These are phyloP conservation scores for Menura novaehollandiae DNA, from an alignment of 2,113 vertebrate genomes.

Conservation along the genomic window DNA sequence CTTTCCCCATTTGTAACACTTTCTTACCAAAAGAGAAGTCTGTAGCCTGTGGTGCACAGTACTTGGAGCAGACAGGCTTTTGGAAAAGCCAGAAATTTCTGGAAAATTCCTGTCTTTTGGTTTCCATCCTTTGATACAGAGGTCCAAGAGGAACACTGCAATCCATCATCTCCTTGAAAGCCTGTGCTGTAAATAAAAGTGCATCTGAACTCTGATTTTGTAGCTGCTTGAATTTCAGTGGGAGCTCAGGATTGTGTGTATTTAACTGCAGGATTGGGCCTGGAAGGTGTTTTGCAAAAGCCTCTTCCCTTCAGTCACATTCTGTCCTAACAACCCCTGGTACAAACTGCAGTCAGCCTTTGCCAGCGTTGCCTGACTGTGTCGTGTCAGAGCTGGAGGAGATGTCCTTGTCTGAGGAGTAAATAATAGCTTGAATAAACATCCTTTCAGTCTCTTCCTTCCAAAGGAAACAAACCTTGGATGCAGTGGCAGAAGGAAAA, in stretches of 20 bases:
- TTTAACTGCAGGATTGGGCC: background rate
- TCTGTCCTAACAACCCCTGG: background rate
- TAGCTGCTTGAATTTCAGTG: background rate
- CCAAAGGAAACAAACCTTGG: background rate
- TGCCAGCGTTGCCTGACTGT: background rate
- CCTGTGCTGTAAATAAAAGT: background rate
- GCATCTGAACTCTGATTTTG: background rate
- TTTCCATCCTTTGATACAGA: background rate
- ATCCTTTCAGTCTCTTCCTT: slow-evolving; percentile 26
- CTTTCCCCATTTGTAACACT: background rate
- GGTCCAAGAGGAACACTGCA: background rate
- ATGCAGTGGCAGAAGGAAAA: background rate
- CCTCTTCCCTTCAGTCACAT: background rate
- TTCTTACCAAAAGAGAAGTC: rapidly evolving
- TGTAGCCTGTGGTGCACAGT: background rate
- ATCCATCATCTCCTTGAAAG: rapidly evolving
- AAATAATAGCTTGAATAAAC: slow-evolving; percentile 3
- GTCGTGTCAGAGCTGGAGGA: background rate
- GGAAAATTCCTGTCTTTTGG: background rate
- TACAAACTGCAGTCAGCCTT: background rate
- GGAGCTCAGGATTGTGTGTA: background rate
- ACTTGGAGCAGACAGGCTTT: background rate
- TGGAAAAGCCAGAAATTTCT: background rate
- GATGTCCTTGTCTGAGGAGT: background rate
- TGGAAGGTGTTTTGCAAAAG: background rate